Evolutionary conservation across 1,140 invertebrate species (phyloP).

Genomic region (Drosophila teissieri): DNA sequence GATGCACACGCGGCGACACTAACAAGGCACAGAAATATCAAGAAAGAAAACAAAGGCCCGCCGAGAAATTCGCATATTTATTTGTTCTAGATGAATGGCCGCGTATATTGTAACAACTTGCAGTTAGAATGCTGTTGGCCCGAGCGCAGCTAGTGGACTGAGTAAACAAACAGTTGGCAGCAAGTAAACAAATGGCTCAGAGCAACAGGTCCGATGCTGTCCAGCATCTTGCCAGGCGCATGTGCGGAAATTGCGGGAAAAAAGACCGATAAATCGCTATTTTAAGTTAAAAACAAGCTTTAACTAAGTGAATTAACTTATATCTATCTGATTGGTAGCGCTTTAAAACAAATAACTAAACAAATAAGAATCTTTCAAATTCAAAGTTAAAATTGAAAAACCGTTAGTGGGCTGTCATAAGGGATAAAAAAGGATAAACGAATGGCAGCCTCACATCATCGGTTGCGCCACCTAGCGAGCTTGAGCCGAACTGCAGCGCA

Average conservation of each 20-base stretch:
- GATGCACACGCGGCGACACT: constrained; percentile 36
- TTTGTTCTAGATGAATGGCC: constrained; percentile 7
- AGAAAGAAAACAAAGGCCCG: not conserved
- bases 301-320: too few relatives aligned
- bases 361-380: not conserved
- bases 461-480: not conserved
- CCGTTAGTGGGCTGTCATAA: not conserved
- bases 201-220: constrained; percentile 56
- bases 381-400: not conserved
- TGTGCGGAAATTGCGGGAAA: constrained; percentile 39
- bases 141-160: constrained; percentile 61
- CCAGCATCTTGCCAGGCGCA: constrained; percentile 63
- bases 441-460: not conserved
- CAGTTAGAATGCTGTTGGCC: constrained; percentile 38
- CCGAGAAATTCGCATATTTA: constrained; percentile 24
- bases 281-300: too few relatives aligned
- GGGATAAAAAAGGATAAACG: not conserved
- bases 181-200: constrained; percentile 32
- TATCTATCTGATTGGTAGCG: too few relatives aligned
- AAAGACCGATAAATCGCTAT: too few relatives aligned
- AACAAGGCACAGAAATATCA: constrained; percentile 16
- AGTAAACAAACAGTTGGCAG: constrained; percentile 41
- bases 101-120: constrained; percentile 8
- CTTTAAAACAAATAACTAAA: not conserved
- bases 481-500: not conserved